Percentiles rank a stretch among this genome's conserved stretches.
These are phyloP conservation scores for Boulengeromyrus knoepffleri DNA, from an alignment of 2,113 vertebrate genomes.

Conservation along the genomic window DNA sequence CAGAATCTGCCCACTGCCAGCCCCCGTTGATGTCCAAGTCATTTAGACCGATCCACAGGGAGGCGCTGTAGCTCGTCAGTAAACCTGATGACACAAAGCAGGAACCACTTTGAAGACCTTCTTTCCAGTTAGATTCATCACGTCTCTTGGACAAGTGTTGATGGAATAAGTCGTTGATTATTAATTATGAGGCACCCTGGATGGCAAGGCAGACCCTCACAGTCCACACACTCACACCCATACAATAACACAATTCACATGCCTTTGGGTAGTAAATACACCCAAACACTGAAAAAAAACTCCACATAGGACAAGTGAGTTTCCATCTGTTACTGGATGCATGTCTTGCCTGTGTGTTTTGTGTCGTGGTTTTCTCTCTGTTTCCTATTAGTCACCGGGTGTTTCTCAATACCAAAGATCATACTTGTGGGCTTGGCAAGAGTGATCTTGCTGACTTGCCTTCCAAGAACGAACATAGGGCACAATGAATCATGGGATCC, in stretches of 20 bases:
- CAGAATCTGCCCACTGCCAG: conserved; percentile 73
- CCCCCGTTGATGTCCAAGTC: conserved; percentile 88
- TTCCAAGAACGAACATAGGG: no score
- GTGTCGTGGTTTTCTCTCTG: not conserved
- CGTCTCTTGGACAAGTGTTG: not conserved
- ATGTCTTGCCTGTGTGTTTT: not conserved
- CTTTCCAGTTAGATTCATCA: not conserved
- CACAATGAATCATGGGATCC: no score
- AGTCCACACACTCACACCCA: not conserved
- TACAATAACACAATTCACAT: not conserved
- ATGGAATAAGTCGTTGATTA: not conserved
- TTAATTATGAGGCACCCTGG: not conserved
- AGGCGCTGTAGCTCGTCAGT: conserved; percentile 81
- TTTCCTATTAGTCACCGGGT: not conserved
- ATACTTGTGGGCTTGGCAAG: no score
- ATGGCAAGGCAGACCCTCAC: not conserved
- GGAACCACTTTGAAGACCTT: not conserved
- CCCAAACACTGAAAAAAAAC: not conserved
- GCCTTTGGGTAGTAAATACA: not conserved
- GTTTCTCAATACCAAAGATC: no score
- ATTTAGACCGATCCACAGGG: conserved; percentile 91
- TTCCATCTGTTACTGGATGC: not conserved
- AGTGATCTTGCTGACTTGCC: no score
- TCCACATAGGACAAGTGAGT: not conserved
- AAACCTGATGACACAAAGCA: conserved; percentile 61